Evolutionary conservation across 53 echinoderm and acorn worm genomes (phyloP).

Genomic region (Actinopyga echinites): DNA sequence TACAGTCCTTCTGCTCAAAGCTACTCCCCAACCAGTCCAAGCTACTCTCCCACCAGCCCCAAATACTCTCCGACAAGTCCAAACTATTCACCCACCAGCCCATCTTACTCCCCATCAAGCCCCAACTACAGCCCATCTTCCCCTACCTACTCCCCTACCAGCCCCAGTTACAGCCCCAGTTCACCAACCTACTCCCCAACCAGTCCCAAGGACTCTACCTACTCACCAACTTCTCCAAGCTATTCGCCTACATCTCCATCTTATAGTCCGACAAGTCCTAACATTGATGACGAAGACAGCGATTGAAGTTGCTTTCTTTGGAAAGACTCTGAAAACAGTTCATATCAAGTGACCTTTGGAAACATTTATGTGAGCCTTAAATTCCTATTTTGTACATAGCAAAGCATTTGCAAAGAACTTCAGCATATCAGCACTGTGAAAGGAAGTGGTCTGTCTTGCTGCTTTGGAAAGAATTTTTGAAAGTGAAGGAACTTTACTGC

Average conservation of each 20-base stretch:
- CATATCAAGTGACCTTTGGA: no score
- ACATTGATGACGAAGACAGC: conserved; percentile 57
- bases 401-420: not conserved
- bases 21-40: conserved; percentile 97
- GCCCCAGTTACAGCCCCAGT: conserved; percentile 96
- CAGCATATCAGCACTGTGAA: no score
- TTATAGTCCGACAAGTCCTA: conserved; percentile 94
- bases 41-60: conserved; percentile 97
- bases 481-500: no score
- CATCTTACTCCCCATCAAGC: conserved; percentile 87
- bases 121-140: conserved; percentile 98
- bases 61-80: conserved; percentile 97
- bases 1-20: conserved; percentile 93
- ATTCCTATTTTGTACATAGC: no score
- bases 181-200: conserved; percentile 95
- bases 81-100: conserved; percentile 97
- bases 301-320: not conserved
- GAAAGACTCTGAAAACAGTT: not conserved
- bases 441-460: no score
- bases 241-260: conserved; percentile 98
- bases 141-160: conserved; percentile 89
- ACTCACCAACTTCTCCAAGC: conserved; percentile 90
- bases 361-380: no score
- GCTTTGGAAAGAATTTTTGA: no score
- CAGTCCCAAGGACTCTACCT: conserved; percentile 89